phyloP scores from a whole-genome alignment of 2,113 vertebrate genomes.

The Anhinga rufa region DNA sequence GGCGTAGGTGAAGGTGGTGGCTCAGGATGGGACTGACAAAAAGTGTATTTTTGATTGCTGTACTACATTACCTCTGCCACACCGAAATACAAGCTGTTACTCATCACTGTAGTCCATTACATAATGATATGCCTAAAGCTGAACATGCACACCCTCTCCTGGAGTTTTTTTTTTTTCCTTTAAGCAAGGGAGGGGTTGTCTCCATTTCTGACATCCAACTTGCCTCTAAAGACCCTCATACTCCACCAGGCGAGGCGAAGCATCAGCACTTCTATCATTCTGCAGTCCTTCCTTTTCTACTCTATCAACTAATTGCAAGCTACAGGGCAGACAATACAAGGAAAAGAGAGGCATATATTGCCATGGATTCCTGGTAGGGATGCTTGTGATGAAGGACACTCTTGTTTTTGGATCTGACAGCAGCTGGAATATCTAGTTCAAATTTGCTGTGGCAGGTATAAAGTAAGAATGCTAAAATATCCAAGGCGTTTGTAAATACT shows the following conservation, averaged over 20 bases:
- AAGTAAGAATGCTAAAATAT: constrained; percentile 62
- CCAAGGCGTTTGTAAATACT: constrained; percentile 72
- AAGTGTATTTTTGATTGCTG: neutral
- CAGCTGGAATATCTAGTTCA: constrained; percentile 66
- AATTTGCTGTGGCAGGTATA: constrained; percentile 74
- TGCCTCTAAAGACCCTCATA: constrained; percentile 4
- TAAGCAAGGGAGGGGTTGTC: neutral
- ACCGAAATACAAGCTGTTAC: neutral
- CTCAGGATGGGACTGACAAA: neutral
- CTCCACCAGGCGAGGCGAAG: neutral
- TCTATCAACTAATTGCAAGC: constrained; percentile 64
- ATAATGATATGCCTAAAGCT: neutral
- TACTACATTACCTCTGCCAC: neutral
- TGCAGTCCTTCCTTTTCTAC: constrained; percentile 45
- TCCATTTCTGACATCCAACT: neutral
- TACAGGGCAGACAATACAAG: constrained; percentile 16
- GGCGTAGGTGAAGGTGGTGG: neutral
- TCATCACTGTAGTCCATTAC: neutral
- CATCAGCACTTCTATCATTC: constrained; percentile 19
- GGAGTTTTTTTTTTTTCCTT: neutral
- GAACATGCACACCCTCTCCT: neutral
- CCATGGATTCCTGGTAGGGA: constrained; percentile 65
- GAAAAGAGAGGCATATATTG: constrained; percentile 56
- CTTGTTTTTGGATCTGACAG: constrained; percentile 71
- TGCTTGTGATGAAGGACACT: constrained; percentile 66